These are phyloP conservation scores for Disparrhopalites patrizii DNA, from an alignment of 2,888 invertebrate genomes.

Conservation along the genomic window DNA sequence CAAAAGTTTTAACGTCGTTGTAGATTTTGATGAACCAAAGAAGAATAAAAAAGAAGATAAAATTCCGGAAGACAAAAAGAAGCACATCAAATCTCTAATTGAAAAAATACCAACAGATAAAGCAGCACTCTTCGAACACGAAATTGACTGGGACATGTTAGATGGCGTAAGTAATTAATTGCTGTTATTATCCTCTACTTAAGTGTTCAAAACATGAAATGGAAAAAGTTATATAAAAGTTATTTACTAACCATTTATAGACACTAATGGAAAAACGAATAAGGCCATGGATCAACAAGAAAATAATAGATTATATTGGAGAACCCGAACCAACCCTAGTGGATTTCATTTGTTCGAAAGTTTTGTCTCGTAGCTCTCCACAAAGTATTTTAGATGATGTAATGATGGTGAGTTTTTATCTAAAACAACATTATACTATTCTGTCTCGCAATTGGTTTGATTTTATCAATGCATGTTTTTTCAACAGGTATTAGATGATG, in stretches of 20 bases:
- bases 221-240: not conserved
- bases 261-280: constrained; percentile 92
- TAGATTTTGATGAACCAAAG: constrained; percentile 60
- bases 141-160: constrained; percentile 83
- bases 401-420: constrained; percentile 73
- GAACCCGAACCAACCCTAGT: constrained; percentile 97
- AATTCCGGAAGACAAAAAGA: constrained; percentile 89
- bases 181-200: too few relatives aligned
- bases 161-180: constrained; percentile 60
- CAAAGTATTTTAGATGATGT: constrained; percentile 96
- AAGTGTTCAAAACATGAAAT: too few relatives aligned
- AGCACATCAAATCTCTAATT: constrained; percentile 93
- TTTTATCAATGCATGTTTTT: constrained; percentile 48
- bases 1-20: too few relatives aligned
- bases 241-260: constrained; percentile 49
- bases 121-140: constrained; percentile 90
- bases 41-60: constrained; percentile 59
- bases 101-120: constrained; percentile 98
- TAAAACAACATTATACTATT: not conserved
- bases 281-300: constrained; percentile 99
- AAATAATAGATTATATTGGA: constrained; percentile 98
- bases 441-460: not conserved
- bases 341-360: constrained; percentile 99
- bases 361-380: constrained; percentile 87
- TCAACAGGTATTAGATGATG: constrained; percentile 96